Evolutionary conservation across 2,888 invertebrate species (phyloP).

Genomic region (Bugulina stolonifera): DNA sequence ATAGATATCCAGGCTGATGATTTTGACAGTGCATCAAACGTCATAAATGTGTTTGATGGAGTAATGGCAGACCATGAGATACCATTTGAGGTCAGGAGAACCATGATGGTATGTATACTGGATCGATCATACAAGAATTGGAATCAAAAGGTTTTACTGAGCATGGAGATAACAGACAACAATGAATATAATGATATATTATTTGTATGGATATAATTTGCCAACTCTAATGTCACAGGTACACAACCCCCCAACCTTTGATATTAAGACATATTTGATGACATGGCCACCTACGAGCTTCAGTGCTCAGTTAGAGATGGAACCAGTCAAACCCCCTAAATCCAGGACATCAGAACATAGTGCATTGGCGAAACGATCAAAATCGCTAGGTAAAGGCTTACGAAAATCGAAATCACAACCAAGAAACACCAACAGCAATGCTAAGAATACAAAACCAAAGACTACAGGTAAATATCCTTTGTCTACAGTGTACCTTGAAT

Average conservation of each 20-base stretch:
- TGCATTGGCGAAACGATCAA: too few relatives aligned
- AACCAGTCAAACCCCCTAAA: neutral
- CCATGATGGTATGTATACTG: neutral
- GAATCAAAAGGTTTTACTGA: too few relatives aligned
- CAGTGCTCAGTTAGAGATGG: neutral
- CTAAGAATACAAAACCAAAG: neutral
- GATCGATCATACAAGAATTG: neutral
- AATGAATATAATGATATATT: too few relatives aligned
- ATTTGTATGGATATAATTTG: too few relatives aligned
- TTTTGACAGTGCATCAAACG: neutral
- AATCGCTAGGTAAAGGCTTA: too few relatives aligned
- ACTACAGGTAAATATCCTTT: too few relatives aligned
- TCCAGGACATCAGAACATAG: too few relatives aligned
- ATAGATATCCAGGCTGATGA: neutral
- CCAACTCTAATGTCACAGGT: too few relatives aligned
- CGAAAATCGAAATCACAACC: too few relatives aligned
- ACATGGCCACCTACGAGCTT: neutral
- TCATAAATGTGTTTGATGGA: neutral
- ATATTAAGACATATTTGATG: constrained; percentile 10
- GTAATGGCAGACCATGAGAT: neutral
- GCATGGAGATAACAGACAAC: too few relatives aligned
- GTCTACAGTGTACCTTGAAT: too few relatives aligned
- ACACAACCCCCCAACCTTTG: constrained; percentile 1
- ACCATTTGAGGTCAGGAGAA: neutral
- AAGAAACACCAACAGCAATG: constrained; percentile 12